phyloP scores from a whole-genome alignment of 2,797 vertebrate species.

The Chaenodraco wilsoni region DNA sequence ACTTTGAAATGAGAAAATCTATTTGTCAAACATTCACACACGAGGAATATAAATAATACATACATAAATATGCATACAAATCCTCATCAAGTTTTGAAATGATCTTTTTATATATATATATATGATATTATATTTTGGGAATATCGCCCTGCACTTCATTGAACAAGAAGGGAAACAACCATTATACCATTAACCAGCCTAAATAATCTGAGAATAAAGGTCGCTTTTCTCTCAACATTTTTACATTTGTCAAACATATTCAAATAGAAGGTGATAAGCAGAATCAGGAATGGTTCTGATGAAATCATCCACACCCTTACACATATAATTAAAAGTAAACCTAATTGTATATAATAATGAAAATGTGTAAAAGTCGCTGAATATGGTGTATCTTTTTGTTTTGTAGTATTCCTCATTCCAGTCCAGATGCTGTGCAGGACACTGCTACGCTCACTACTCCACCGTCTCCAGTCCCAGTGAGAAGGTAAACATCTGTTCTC shows the following conservation, averaged over 20 bases:
- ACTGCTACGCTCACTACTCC: constrained; percentile 69
- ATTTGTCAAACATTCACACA: too few species aligned
- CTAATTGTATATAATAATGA: not conserved
- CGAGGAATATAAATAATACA: too few species aligned
- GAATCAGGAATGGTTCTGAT: not conserved
- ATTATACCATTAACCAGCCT: not conserved
- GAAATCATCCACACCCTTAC: not conserved
- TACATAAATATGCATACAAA: too few species aligned
- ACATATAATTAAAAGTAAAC: not conserved
- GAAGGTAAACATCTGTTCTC: constrained; percentile 66
- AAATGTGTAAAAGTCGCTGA: not conserved
- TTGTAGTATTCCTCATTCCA: constrained; percentile 73
- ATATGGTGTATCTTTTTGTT: constrained; percentile 13
- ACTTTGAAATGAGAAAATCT: too few species aligned
- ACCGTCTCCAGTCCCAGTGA: constrained; percentile 64
- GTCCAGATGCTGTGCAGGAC: constrained; percentile 61
- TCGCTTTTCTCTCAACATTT: not conserved
- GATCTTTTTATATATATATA: too few species aligned
- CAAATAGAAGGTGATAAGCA: not conserved
- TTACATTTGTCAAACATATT: constrained; percentile 3
- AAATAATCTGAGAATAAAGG: not conserved
- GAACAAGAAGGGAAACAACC: too few species aligned
- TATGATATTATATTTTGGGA: too few species aligned
- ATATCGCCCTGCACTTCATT: too few species aligned
- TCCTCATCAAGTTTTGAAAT: too few species aligned